Percentiles rank a stretch among this genome's conserved stretches.
These are phyloP conservation scores for Euzetes globulus DNA, from an alignment of 2,888 invertebrate species.

Conservation along the genomic window DNA sequence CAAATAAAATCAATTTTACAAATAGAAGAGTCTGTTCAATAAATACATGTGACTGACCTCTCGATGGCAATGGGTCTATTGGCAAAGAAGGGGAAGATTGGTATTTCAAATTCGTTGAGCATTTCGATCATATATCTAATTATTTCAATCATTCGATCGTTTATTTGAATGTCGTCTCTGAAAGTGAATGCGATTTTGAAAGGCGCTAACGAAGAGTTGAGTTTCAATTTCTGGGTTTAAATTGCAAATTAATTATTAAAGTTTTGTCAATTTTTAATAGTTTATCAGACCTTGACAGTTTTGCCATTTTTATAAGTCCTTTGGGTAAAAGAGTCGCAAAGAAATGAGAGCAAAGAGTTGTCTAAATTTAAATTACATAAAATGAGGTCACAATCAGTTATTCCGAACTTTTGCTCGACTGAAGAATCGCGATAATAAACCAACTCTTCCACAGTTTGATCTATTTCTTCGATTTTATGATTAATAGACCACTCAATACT, in stretches of 20 bases:
- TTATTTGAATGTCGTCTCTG: neutral
- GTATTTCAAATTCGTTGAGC: neutral
- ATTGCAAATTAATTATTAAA: neutral
- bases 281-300: neutral
- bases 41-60: neutral
- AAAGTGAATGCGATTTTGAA: conserved; percentile 14
- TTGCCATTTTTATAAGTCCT: neutral
- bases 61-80: neutral
- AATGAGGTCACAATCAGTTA: conserved; percentile 5
- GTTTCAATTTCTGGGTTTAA: conserved; percentile 15
- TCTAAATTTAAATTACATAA: conserved; percentile 11
- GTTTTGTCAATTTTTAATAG: neutral
- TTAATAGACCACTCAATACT: neutral
- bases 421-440: neutral
- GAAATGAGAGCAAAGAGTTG: neutral
- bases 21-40: neutral
- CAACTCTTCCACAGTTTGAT: neutral
- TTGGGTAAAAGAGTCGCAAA: neutral
- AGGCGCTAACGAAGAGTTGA: neutral
- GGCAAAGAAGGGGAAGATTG: neutral
- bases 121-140: neutral
- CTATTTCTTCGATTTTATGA: neutral
- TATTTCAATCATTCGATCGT: neutral
- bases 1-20: neutral
- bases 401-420: neutral